Evolutionary conservation across 2,888 invertebrate genomes (phyloP).

Genomic region (Diarsia dahlii): DNA sequence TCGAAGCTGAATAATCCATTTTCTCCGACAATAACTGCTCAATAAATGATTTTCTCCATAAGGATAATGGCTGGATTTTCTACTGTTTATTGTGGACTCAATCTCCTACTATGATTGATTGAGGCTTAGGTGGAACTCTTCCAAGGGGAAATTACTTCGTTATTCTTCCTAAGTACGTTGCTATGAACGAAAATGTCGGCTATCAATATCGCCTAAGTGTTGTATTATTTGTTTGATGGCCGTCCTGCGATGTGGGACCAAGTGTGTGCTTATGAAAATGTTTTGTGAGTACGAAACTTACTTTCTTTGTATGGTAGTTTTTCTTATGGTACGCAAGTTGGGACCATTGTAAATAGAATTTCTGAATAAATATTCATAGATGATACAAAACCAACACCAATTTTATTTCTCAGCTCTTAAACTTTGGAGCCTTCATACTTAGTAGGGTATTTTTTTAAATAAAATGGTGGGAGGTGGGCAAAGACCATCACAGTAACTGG

Average conservation of each 20-base stretch:
- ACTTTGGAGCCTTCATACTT: neutral
- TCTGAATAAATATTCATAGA: neutral
- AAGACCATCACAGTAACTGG: too few relatives aligned
- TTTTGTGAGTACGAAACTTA: slow-evolving; percentile 12
- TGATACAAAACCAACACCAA: neutral
- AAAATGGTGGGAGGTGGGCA: neutral
- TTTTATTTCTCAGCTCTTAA: neutral
- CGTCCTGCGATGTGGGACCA: slow-evolving; percentile 48
- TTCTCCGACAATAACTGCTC: slow-evolving; percentile 74
- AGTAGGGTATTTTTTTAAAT: neutral
- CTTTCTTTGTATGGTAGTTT: neutral
- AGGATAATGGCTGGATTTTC: slow-evolving; percentile 81
- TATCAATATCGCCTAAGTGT: slow-evolving; percentile 71
- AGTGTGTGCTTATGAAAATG: slow-evolving; percentile 28
- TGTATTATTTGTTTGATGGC: slow-evolving; percentile 71
- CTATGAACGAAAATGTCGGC: slow-evolving; percentile 63
- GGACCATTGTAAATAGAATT: neutral
- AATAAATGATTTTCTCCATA: slow-evolving; percentile 82
- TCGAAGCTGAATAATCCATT: slow-evolving; percentile 75
- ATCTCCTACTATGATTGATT: slow-evolving; percentile 84
- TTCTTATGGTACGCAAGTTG: neutral
- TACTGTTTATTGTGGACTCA: slow-evolving; percentile 84
- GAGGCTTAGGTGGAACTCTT: slow-evolving; percentile 82
- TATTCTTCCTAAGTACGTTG: slow-evolving; percentile 72
- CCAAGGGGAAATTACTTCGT: slow-evolving; percentile 81